Evolutionary conservation across 2,797 vertebrate species (phyloP).

Genomic region (Notoglanidium macrostoma): DNA sequence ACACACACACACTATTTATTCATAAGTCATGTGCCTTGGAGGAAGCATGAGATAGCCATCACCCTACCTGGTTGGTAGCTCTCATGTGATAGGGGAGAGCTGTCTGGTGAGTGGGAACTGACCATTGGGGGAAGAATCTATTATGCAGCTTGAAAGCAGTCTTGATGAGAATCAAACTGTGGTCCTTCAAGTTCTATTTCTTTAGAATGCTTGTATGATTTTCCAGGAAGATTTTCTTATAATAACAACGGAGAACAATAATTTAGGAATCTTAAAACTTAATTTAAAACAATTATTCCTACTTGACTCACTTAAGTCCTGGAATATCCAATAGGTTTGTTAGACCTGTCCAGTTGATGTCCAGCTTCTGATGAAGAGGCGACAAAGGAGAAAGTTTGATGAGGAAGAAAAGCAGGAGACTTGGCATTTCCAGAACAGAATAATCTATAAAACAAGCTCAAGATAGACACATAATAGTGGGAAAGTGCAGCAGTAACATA

Average conservation of each 20-base stretch:
- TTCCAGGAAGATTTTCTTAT: background rate
- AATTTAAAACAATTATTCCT: background rate
- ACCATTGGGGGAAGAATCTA: too few species aligned
- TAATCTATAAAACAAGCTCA: background rate
- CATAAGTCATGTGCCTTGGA: too few species aligned
- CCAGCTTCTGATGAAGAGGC: constrained; percentile 38
- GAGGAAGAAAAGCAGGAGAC: constrained; percentile 23
- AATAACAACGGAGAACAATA: background rate
- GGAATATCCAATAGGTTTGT: constrained; percentile 93
- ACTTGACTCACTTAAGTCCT: constrained; percentile 85
- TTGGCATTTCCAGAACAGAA: background rate
- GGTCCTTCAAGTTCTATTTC: background rate
- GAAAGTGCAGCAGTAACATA: background rate
- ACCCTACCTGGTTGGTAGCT: too few species aligned
- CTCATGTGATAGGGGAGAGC: too few species aligned
- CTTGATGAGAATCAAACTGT: background rate
- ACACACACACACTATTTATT: too few species aligned
- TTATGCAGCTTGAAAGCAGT: background rate
- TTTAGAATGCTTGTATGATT: background rate
- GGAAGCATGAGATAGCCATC: too few species aligned
- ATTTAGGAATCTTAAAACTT: too few species aligned
- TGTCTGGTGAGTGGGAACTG: too few species aligned
- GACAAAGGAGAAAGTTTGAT: background rate
- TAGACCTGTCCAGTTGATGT: constrained; percentile 95
- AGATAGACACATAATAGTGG: background rate